A percentile compares a stretch with the other conserved stretches of the same genome.
These are phyloP conservation scores for Lepidocolaptes lacrymiger DNA, from an alignment of 2,797 vertebrate species.

Conservation along the genomic window DNA sequence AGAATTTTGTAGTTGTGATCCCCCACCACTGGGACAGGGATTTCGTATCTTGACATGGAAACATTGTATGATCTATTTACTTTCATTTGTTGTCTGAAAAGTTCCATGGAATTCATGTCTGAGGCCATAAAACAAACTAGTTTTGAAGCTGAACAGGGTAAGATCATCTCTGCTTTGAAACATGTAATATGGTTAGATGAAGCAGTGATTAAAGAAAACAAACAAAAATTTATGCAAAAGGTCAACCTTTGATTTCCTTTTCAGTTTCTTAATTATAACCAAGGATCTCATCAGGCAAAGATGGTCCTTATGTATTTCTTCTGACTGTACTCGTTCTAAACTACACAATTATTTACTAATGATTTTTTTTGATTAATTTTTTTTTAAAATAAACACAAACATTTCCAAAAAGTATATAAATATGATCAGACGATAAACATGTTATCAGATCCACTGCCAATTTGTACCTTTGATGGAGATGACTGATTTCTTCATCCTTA, in stretches of 20 bases:
- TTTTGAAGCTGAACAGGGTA: background rate
- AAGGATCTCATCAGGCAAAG: background rate
- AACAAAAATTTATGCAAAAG: background rate
- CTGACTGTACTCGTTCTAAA: background rate
- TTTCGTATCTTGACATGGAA: background rate
- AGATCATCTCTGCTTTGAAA: background rate
- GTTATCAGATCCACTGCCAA: background rate
- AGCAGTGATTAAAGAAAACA: background rate
- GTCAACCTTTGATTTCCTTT: background rate
- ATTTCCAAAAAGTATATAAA: background rate
- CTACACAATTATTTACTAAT: background rate
- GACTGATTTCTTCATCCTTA: constrained; percentile 93
- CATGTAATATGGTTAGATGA: background rate
- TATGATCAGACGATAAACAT: background rate
- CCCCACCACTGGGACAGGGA: background rate
- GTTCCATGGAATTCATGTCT: background rate
- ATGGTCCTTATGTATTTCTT: background rate
- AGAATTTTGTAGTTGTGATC: background rate
- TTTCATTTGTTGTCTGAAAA: background rate
- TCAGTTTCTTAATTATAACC: background rate
- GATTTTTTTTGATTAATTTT: background rate
- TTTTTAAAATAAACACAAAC: background rate
- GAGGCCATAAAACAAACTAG: background rate
- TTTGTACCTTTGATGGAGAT: constrained; percentile 85
- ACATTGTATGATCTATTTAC: background rate